phyloP scores from a whole-genome alignment of 2,797 vertebrate genomes.

The Macropus fuliginosus region DNA sequence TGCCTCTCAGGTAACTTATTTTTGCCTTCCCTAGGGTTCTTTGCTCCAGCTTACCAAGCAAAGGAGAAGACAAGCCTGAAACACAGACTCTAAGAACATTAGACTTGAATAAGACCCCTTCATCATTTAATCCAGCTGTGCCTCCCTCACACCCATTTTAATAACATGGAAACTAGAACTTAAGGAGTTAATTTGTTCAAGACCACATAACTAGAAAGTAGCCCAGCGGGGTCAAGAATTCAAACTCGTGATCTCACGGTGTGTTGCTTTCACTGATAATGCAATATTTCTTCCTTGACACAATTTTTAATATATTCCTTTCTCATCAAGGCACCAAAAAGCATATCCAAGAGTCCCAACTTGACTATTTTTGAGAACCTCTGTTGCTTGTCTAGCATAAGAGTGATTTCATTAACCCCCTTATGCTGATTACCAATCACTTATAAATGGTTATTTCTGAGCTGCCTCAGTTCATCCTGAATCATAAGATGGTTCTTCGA shows the following conservation, averaged over 20 bases:
- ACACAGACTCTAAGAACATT: neutral
- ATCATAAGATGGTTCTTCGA: neutral
- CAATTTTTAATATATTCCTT: neutral
- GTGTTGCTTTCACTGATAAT: neutral
- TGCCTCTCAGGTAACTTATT: neutral
- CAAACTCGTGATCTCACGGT: neutral
- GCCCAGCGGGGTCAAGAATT: neutral
- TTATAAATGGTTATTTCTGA: neutral
- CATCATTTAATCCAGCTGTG: neutral
- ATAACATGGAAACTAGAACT: neutral
- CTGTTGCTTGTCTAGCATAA: too few species aligned
- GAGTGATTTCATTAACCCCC: neutral
- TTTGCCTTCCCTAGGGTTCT: neutral
- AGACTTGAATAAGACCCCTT: neutral
- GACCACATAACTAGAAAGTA: neutral
- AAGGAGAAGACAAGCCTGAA: neutral
- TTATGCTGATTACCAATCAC: neutral
- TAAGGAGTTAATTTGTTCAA: neutral
- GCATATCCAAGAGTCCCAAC: too few species aligned
- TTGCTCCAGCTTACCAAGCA: neutral
- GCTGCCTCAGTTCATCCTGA: neutral
- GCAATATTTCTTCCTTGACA: neutral
- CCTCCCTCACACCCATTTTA: neutral
- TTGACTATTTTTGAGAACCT: neutral
- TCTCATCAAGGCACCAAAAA: fast-evolving